Evolutionary conservation across 2,113 vertebrate genomes (phyloP), one percentile per base, ranked within the genome.

Genomic region (Cephalopterus ornatus): DNA sequence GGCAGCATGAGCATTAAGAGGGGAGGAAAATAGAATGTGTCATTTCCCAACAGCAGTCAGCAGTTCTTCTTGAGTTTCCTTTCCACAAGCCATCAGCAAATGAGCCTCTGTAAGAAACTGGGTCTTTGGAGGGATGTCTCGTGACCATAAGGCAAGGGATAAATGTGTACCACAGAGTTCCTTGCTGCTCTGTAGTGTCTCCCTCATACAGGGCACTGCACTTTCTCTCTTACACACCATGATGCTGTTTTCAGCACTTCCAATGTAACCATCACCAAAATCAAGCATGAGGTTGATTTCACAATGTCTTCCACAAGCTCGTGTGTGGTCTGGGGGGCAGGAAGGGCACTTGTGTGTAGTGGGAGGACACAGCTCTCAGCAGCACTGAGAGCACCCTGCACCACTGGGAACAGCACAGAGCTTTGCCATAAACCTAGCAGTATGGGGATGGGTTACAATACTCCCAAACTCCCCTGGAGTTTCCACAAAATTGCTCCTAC

Each of bases 161-260:
- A 35, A 53, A 35, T 0, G 0, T 21, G 2, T 61, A 78, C 22
- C 17, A 22, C 0, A 1, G 37, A 33, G 50, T 19, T 93, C 73
- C 44, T 28, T 72, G 15, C 28, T 90, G 56, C 70, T 78, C 18
- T 35, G 33, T 20, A 19, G 33, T 4, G 1, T 26, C 55, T 80
- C 30, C 30, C 30, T 72, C 3, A 2, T 23, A 24, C 19, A 10
- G 5, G 39, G 16, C 37, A 61, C 24, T 68, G 46, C 76, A 59
- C 21, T 50, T 37, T 59, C 46, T 30, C 20, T 63, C 47, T 28
- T n/a, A 27, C 4, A 1, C 23, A 28, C 44, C 12, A 6, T 39
- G 73, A 78, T 0, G 19, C 39, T 33, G 6, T 46, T 94, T 81
- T 46, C 66, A 58, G 21, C 32, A 4, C 42, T 41, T 23, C 47